These are phyloP conservation scores for Scaptomyza tumidula DNA, from an alignment of 2,888 invertebrate genomes.

Conservation along the genomic window DNA sequence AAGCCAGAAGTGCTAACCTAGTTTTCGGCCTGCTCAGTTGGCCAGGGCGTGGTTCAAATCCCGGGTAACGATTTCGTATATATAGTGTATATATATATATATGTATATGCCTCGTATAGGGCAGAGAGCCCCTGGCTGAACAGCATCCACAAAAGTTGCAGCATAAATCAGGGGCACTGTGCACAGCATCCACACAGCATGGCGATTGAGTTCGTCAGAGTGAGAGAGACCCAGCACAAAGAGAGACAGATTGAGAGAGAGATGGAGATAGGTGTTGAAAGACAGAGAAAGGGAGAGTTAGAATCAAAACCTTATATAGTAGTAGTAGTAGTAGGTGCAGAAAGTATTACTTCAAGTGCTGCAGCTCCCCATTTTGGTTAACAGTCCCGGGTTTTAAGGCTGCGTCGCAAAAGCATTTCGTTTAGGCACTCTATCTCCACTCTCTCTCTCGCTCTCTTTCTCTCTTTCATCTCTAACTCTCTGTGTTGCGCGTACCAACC, in stretches of 20 bases:
- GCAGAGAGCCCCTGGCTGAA: conserved; percentile 29
- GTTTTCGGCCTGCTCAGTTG: conserved; percentile 68
- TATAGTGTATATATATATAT: conserved; percentile 7
- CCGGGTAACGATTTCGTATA: conserved; percentile 67
- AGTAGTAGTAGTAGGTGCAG: conserved; percentile 35
- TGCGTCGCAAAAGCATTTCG: not conserved
- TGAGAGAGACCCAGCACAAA: not conserved
- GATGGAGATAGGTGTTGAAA: not conserved
- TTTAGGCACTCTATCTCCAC: too few species aligned
- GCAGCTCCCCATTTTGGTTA: conserved; percentile 32
- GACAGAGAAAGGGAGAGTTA: not conserved
- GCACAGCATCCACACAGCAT: conserved; percentile 62
- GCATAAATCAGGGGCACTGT: conserved; percentile 55
- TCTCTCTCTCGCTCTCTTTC: conserved; percentile 1
- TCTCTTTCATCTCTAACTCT: not conserved
- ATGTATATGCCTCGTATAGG: conserved; percentile 12
- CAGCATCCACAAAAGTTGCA: conserved; percentile 73
- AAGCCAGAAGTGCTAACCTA: conserved; percentile 59
- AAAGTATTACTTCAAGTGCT: conserved; percentile 26
- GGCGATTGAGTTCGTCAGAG: not conserved
- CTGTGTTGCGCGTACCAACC: conserved; percentile 26
- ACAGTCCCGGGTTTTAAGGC: conserved; percentile 21
- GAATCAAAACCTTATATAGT: not conserved
- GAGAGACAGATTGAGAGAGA: conserved; percentile 6
- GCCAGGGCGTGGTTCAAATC: conserved; percentile 78